Conservation (phyloP, 2,888 invertebrate species). For the Hoplodrina blanda region DNA sequence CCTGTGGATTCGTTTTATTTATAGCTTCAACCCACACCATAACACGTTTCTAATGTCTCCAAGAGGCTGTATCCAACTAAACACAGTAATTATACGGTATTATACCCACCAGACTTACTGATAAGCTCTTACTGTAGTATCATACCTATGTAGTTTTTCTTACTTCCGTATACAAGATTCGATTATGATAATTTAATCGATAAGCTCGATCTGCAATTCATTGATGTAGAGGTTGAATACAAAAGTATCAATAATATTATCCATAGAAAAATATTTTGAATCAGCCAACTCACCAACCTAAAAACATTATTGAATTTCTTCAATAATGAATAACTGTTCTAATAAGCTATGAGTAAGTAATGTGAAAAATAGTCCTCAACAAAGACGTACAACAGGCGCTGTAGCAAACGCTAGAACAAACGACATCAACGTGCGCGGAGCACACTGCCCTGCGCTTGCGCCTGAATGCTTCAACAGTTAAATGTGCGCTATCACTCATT, state of each 20-base stretch:
- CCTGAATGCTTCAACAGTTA: constrained; percentile 65
- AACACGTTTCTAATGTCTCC: constrained; percentile 34
- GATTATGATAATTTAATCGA: constrained; percentile 4
- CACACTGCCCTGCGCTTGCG: constrained; percentile 61
- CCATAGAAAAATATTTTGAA: neutral
- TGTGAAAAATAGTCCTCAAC: constrained; percentile 28
- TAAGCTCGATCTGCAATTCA: neutral
- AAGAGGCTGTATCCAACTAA: constrained; percentile 25
- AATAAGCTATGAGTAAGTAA: constrained; percentile 13
- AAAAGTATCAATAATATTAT: neutral
- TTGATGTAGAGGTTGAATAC: neutral
- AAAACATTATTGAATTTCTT: neutral
- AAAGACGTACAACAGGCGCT: constrained; percentile 41
- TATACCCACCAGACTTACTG: constrained; percentile 33
- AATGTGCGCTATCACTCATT: constrained; percentile 59
- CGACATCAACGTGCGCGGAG: constrained; percentile 86
- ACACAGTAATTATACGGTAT: constrained; percentile 45
- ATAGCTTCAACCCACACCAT: constrained; percentile 48
- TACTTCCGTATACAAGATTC: constrained; percentile 20
- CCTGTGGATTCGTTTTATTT: constrained; percentile 35
- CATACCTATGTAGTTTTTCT: constrained; percentile 14
- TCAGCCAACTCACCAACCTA: neutral
- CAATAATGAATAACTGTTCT: neutral
- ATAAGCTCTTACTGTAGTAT: constrained; percentile 33
- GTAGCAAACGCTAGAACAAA: constrained; percentile 76